Evolutionary conservation across 1,140 invertebrate genomes (phyloP), one percentile per base, ranked within the genome.

Genomic region (Panagrolaimus sp.): DNA sequence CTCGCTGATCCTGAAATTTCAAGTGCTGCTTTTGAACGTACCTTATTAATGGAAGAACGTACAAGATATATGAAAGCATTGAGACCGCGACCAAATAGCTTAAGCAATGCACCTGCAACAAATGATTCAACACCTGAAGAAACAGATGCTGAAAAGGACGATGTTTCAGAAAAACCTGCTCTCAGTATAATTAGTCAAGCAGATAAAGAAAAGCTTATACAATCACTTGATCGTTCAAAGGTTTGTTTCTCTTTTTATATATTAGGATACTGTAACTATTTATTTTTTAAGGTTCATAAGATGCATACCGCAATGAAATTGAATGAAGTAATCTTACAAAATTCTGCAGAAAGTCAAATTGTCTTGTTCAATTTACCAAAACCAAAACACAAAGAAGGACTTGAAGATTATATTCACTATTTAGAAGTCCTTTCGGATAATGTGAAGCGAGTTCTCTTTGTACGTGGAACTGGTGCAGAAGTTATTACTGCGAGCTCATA

Each of bases 251-350:
- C 1, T 16, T 16, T 71, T 8, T 5, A 4, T n/a, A 5, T 23
- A 31, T 5, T 8, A 0, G 9, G 16, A 31, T 16, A 1, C 2
- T 25, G 11, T 66, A 14, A 27, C 13, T 68, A 11, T 5, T 1
- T n/a, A 8, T 4, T 8, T 14, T 64, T 74, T 13, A 23, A 75
- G 72, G 78, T 81, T 8, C 71, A 72, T 57, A 81, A 95, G 75
- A 98, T 99, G 95, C 94, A 98, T 86, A 98, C 96, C 47, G 95
- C 96, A 53, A 91, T 98, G 38, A 92, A 95, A 86, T 86, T 99
- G 68, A 99, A 98, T 84, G 93, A 98, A 86, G 91, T 95, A 65
- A 96, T 99, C 83, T 89, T 93, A 68, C 91, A 92, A 80, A 93
- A 94, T 85, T 97, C 93, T 68, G 90, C 93, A 84, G 91, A 95